Evolutionary conservation across 1,140 invertebrate species (phyloP).

Genomic region (Bombus vancouverensis): DNA sequence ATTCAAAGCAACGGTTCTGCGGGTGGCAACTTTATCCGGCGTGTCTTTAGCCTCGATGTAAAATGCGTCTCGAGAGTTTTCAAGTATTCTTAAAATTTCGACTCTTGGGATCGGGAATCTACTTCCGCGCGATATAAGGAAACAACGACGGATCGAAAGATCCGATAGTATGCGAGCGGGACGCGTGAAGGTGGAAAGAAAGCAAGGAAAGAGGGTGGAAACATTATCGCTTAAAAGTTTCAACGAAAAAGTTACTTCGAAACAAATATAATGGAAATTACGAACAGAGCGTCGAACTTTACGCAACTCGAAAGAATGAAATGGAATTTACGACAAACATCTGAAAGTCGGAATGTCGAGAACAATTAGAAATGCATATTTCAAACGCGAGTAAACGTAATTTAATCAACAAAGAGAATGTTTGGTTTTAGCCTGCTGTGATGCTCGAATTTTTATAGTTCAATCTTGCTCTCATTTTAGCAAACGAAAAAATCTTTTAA

Average conservation of each 20-base stretch:
- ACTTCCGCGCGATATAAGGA: slow-evolving; percentile 1
- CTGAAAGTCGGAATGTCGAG: background rate
- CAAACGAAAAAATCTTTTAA: background rate
- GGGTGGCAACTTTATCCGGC: background rate
- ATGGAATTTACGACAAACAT: slow-evolving; percentile 21
- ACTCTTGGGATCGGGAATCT: background rate
- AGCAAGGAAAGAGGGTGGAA: slow-evolving; percentile 22
- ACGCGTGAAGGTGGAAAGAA: background rate
- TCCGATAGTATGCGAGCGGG: slow-evolving; percentile 20
- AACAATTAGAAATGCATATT: background rate
- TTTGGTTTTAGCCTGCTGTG: background rate
- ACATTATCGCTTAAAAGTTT: slow-evolving; percentile 48
- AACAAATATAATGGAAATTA: slow-evolving; percentile 62
- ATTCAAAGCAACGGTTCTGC: background rate
- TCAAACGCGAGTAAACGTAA: background rate
- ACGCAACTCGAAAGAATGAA: background rate
- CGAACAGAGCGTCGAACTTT: slow-evolving; percentile 41
- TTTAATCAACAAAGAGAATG: background rate
- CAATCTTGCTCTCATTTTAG: rapidly evolving
- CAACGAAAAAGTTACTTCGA: slow-evolving; percentile 22
- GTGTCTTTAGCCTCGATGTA: background rate
- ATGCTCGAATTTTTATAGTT: background rate
- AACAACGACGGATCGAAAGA: slow-evolving; percentile 28
- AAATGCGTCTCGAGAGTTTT: slow-evolving; percentile 38
- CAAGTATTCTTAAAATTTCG: slow-evolving; percentile 26